Conservation (phyloP, 2,113 vertebrate species). For the Mystacornis crossleyi region DNA sequence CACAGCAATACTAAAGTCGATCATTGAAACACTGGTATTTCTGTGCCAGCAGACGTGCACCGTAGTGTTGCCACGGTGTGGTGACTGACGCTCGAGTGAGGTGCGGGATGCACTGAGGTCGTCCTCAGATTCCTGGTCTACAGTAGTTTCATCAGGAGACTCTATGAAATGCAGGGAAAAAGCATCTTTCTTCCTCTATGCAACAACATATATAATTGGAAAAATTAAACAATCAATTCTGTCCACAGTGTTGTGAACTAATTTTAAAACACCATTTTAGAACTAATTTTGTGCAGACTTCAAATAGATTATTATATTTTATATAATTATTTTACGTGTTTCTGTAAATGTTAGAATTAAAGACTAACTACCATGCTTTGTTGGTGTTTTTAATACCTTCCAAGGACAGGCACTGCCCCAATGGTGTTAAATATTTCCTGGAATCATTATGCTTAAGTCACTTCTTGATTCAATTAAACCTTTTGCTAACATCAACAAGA, state of each 20-base stretch:
- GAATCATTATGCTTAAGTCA: background rate
- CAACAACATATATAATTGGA: constrained; percentile 59
- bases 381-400: constrained; percentile 8
- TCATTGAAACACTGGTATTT: constrained; percentile 98
- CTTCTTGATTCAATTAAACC: background rate
- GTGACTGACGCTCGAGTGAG: constrained; percentile 87
- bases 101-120: constrained; percentile 86
- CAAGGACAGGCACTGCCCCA: background rate
- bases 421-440: background rate
- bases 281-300: background rate
- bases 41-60: constrained; percentile 99
- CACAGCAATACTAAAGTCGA: constrained; percentile 97
- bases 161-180: constrained; percentile 76
- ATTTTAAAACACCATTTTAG: background rate
- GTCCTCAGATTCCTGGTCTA: constrained; percentile 95
- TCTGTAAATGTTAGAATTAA: background rate
- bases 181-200: constrained; percentile 37
- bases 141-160: constrained; percentile 86
- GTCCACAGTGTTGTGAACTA: background rate
- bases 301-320: background rate
- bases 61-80: constrained; percentile 97
- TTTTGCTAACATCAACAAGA: constrained; percentile 26
- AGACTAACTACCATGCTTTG: background rate
- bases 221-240: constrained; percentile 46
- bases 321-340: background rate